Evolutionary conservation across 2,797 vertebrate genomes (phyloP).

Genomic region (Sebastes aleutianus): DNA sequence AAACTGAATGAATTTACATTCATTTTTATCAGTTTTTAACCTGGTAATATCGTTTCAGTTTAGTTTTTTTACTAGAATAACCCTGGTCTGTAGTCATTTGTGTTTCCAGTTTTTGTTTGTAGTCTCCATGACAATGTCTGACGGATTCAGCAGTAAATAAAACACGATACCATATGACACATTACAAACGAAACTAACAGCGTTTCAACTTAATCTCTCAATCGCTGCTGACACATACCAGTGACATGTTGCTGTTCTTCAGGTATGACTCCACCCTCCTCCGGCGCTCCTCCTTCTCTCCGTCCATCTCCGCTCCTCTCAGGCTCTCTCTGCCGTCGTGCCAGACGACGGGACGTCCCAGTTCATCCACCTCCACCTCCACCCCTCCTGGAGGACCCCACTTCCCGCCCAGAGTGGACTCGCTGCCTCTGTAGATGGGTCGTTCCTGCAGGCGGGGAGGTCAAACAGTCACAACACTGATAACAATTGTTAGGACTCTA

Average conservation of each 20-base stretch:
- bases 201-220: not conserved
- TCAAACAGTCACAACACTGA: not conserved
- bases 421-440: conserved; percentile 73
- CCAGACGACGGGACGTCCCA: conserved; percentile 73
- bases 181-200: not conserved
- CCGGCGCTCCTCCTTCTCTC: conserved; percentile 62
- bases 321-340: conserved; percentile 12
- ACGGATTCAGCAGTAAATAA: not conserved
- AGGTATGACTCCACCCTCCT: conserved; percentile 68
- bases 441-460: conserved; percentile 49
- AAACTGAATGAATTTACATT: not conserved
- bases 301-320: conserved; percentile 47
- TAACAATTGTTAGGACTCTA: not conserved
- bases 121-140: not conserved
- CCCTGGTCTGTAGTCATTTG: not conserved
- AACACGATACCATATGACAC: not conserved
- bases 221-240: conserved; percentile 63
- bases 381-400: conserved; percentile 70
- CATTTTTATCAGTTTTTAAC: no score
- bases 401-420: conserved; percentile 83
- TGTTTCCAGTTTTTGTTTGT: not conserved
- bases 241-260: conserved; percentile 78
- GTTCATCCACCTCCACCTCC: conserved; percentile 79
- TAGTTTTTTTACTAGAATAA: not conserved
- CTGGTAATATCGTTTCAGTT: not conserved